A percentile compares a stretch with the other conserved stretches of the same genome.
phyloP scores from a whole-genome alignment of 2,888 invertebrate species.

The Ochropleura leucogaster region DNA sequence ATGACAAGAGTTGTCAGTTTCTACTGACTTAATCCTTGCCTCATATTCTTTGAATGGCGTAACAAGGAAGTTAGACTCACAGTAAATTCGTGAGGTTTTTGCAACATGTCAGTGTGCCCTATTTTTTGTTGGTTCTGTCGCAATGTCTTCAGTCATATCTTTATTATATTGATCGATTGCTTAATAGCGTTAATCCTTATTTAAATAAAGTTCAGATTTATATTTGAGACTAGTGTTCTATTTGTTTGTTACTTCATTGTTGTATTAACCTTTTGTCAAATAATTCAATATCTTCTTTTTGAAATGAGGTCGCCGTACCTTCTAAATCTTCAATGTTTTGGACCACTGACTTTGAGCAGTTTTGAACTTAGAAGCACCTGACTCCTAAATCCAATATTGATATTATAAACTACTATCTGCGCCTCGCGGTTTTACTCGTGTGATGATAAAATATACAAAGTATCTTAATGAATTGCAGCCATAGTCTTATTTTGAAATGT shows the following conservation, averaged over 20 bases:
- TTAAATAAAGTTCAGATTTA: background rate
- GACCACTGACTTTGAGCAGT: background rate
- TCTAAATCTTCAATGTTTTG: background rate
- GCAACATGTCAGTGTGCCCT: constrained; percentile 26
- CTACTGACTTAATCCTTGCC: constrained; percentile 43
- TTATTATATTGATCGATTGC: constrained; percentile 14
- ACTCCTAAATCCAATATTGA: background rate
- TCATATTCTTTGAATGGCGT: constrained; percentile 37
- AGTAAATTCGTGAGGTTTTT: constrained; percentile 20
- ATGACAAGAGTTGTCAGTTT: constrained; percentile 31
- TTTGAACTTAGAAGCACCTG: background rate
- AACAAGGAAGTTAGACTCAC: constrained; percentile 45
- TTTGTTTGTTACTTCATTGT: constrained; percentile 14
- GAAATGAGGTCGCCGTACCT: background rate
- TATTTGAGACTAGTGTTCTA: constrained; percentile 1
- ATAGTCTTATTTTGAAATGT: too few relatives aligned
- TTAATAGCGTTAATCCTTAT: constrained; percentile 20
- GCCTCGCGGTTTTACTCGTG: too few relatives aligned
- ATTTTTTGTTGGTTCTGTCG: constrained; percentile 30
- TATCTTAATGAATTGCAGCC: too few relatives aligned
- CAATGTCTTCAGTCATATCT: constrained; percentile 22
- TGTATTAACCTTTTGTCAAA: background rate
- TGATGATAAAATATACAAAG: too few relatives aligned
- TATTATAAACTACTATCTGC: background rate
- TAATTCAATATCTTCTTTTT: background rate